Conservation (phyloP, 1,140 invertebrate genomes). For the Zophobas atratus region DNA sequence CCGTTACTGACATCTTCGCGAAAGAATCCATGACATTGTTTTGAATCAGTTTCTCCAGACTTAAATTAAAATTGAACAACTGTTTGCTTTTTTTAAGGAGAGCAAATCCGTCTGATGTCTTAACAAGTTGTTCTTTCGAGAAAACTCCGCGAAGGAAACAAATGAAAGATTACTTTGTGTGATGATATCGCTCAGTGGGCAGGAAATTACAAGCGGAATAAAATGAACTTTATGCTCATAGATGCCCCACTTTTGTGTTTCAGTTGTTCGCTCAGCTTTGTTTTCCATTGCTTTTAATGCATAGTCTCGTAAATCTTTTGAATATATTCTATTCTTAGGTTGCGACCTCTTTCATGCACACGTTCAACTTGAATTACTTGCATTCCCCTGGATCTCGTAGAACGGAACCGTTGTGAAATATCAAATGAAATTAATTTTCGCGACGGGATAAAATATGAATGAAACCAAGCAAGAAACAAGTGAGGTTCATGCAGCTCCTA, state of each 20-base stretch:
- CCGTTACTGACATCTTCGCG: too few species aligned
- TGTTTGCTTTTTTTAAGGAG: neutral
- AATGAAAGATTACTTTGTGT: constrained; percentile 50
- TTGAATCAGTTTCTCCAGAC: too few species aligned
- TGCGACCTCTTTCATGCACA: constrained; percentile 33
- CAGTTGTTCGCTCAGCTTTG: constrained; percentile 41
- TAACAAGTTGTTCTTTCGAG: constrained; percentile 44
- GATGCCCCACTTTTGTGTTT: constrained; percentile 43
- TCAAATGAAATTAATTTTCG: constrained; percentile 1
- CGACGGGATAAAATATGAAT: neutral
- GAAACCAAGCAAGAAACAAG: neutral
- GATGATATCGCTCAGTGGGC: constrained; percentile 38
- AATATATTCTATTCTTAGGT: constrained; percentile 48
- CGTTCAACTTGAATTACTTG: constrained; percentile 29
- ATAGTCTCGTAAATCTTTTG: constrained; percentile 46
- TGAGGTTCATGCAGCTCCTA: neutral
- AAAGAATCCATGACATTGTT: too few species aligned
- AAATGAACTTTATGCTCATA: constrained; percentile 46
- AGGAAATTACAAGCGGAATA: constrained; percentile 49
- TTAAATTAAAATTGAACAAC: neutral
- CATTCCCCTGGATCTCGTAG: constrained; percentile 19
- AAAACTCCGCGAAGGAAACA: constrained; percentile 42
- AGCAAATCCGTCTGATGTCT: constrained; percentile 19
- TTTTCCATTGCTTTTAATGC: constrained; percentile 47
- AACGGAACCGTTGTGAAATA: neutral